Evolutionary conservation across 2,888 invertebrate genomes (phyloP).

Genomic region (Agriopis marginaria): DNA sequence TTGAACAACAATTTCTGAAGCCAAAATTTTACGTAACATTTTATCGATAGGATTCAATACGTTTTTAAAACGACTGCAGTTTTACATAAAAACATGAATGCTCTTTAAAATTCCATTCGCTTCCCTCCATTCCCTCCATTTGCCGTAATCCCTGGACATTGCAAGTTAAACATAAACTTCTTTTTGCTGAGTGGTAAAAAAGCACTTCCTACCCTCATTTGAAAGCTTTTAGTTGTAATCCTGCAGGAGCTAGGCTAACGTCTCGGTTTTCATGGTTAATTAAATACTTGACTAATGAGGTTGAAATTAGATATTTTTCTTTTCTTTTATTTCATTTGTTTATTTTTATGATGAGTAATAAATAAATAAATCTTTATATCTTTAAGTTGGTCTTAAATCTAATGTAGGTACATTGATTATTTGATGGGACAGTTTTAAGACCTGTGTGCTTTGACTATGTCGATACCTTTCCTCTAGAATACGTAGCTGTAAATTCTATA

Average conservation of each 20-base stretch:
- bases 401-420: too few relatives aligned
- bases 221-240: slow-evolving; percentile 58
- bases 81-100: slow-evolving; percentile 10
- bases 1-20: not conserved
- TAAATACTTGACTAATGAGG: slow-evolving; percentile 53
- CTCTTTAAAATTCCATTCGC: slow-evolving; percentile 13
- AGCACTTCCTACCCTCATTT: slow-evolving; percentile 45
- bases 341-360: not conserved
- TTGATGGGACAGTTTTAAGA: too few relatives aligned
- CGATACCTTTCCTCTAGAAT: too few relatives aligned
- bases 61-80: slow-evolving; percentile 2
- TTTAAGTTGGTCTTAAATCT: too few relatives aligned
- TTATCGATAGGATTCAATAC: not conserved
- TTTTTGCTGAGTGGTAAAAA: slow-evolving; percentile 45
- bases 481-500: too few relatives aligned
- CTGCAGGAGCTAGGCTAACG: slow-evolving; percentile 28
- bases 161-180: slow-evolving; percentile 39
- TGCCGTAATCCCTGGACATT: slow-evolving; percentile 30
- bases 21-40: not conserved
- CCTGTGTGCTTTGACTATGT: too few relatives aligned
- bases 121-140: slow-evolving; percentile 23
- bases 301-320: slow-evolving; percentile 33
- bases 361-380: too few relatives aligned
- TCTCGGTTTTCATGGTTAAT: slow-evolving; percentile 56
- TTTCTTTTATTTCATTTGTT: slow-evolving; percentile 1